These are phyloP conservation scores for Carabus problematicus DNA, from an alignment of 2,888 invertebrate genomes.

Conservation along the genomic window DNA sequence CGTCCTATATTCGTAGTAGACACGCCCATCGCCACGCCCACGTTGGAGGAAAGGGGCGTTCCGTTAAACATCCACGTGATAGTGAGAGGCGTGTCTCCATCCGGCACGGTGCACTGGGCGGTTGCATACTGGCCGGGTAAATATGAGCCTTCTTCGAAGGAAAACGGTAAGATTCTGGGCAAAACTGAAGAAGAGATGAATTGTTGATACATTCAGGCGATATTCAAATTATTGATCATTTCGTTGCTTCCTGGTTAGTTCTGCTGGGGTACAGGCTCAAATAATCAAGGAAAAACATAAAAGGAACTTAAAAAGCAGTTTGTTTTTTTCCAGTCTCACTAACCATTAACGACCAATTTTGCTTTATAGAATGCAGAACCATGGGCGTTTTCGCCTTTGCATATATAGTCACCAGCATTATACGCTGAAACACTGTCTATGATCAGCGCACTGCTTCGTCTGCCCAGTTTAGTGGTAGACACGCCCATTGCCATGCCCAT, in stretches of 20 bases:
- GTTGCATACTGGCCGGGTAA: constrained; percentile 66
- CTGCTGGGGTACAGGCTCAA: neutral
- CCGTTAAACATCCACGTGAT: constrained; percentile 67
- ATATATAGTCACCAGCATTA: constrained; percentile 72
- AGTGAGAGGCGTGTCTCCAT: constrained; percentile 67
- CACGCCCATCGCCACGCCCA: constrained; percentile 58
- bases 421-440: constrained; percentile 72
- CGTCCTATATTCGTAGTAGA: constrained; percentile 63
- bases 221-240: neutral
- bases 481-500: constrained; percentile 65
- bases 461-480: constrained; percentile 63
- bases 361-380: constrained; percentile 68
- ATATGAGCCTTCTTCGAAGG: constrained; percentile 67
- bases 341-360: constrained; percentile 73
- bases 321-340: constrained; percentile 46
- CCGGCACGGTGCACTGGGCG: constrained; percentile 66
- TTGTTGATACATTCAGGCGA: neutral
- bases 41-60: constrained; percentile 48
- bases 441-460: constrained; percentile 71
- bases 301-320: constrained; percentile 1
- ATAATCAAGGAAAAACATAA: neutral
- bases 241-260: neutral
- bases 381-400: constrained; percentile 70
- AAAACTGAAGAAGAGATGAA: constrained; percentile 61
- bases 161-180: constrained; percentile 68